These are phyloP conservation scores for Drosophila neoperkinsi DNA, from an alignment of 2,888 invertebrate genomes.

Conservation along the genomic window DNA sequence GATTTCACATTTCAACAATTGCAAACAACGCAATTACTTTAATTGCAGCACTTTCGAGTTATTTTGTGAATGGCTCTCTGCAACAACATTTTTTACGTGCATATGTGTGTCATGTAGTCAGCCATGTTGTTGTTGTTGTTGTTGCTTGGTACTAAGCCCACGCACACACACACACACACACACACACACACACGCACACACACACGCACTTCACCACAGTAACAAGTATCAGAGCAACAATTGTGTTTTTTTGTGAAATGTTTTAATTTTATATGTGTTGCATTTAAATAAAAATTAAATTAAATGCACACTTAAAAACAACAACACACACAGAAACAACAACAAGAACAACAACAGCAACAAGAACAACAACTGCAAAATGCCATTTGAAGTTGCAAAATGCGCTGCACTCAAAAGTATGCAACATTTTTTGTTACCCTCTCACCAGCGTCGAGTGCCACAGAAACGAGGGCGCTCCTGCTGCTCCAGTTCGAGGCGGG, in stretches of 20 bases:
- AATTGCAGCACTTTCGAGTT: slow-evolving; percentile 13
- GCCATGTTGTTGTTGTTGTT: slow-evolving; percentile 31
- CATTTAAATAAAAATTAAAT: slow-evolving; percentile 73
- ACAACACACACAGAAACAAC: slow-evolving; percentile 29
- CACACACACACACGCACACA: neutral
- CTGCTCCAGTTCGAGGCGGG: slow-evolving; percentile 1
- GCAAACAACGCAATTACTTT: slow-evolving; percentile 9
- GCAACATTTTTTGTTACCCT: slow-evolving; percentile 43
- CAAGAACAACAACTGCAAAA: slow-evolving; percentile 51
- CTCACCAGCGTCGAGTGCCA: slow-evolving; percentile 27
- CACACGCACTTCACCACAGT: neutral
- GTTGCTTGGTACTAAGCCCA: slow-evolving; percentile 12
- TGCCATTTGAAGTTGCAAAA: slow-evolving; percentile 73
- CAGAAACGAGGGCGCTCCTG: slow-evolving; percentile 41
- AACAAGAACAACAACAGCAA: slow-evolving; percentile 11
- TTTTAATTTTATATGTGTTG: slow-evolving; percentile 48
- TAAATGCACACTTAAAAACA: slow-evolving; percentile 62
- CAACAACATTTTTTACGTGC: neutral
- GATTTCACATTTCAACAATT: neutral
- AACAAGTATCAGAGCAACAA: slow-evolving; percentile 4
- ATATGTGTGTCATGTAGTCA: slow-evolving; percentile 45
- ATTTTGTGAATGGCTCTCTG: slow-evolving; percentile 12
- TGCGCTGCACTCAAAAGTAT: slow-evolving; percentile 73
- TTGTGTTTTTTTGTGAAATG: slow-evolving; percentile 29
- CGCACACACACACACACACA: neutral